Conservation (phyloP, 2,888 invertebrate genomes). For the Dorcus hopei region DNA sequence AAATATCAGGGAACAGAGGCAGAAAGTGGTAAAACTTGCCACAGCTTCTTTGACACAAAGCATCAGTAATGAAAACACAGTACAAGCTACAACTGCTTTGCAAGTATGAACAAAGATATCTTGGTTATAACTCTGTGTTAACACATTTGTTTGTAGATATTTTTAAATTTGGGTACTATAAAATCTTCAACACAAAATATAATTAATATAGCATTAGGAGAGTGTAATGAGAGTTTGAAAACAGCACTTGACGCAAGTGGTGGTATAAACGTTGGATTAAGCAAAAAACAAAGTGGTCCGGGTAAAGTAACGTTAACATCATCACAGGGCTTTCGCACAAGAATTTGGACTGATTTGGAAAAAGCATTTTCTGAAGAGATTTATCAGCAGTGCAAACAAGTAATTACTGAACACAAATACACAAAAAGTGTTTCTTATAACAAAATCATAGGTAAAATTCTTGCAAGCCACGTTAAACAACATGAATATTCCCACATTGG, state of each 20-base stretch:
- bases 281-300: constrained; percentile 47
- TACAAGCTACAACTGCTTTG: constrained; percentile 62
- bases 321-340: constrained; percentile 55
- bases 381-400: constrained; percentile 69
- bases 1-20: constrained; percentile 66
- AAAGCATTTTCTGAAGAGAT: constrained; percentile 76
- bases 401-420: constrained; percentile 31
- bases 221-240: constrained; percentile 54
- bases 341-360: constrained; percentile 88
- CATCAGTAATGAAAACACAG: constrained; percentile 69
- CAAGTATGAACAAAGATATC: constrained; percentile 49
- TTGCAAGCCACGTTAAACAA: constrained; percentile 52
- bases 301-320: constrained; percentile 55
- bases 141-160: constrained; percentile 38
- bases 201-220: constrained; percentile 53
- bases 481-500: constrained; percentile 51
- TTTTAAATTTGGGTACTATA: constrained; percentile 46
- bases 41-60: constrained; percentile 78
- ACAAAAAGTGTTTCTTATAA: constrained; percentile 4
- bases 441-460: constrained; percentile 47
- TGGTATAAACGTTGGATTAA: constrained; percentile 23
- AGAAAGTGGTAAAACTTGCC: constrained; percentile 75
- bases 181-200: constrained; percentile 55
- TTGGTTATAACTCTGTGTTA: too few species aligned
- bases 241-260: constrained; percentile 51